Percentiles rank a stretch among this genome's conserved stretches.
These are phyloP conservation scores for Cavia porcellus DNA, from an alignment of 2,113 vertebrate species.

Conservation along the genomic window DNA sequence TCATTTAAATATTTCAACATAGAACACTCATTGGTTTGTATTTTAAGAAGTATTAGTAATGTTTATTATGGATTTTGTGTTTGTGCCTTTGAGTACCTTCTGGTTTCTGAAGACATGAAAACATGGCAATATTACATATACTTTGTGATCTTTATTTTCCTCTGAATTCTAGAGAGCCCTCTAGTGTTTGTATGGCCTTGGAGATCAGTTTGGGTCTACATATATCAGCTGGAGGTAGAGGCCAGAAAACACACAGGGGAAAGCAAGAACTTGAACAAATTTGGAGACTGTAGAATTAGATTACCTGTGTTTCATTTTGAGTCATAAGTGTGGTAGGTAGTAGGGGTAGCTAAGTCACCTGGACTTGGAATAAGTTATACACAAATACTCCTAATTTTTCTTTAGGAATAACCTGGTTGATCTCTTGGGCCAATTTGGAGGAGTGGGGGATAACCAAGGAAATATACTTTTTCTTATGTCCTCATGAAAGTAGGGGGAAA, in stretches of 20 bases:
- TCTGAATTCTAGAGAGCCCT: not conserved
- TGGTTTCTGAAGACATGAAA: not conserved
- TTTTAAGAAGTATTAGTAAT: not conserved
- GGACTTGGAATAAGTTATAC: not conserved
- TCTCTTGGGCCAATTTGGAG: not conserved
- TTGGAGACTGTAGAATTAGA: not conserved
- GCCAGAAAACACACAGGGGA: not conserved
- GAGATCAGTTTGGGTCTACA: not conserved
- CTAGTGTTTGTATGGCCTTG: not conserved
- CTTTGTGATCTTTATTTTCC: slow-evolving; percentile 5
- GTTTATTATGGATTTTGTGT: not conserved
- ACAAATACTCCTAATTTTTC: not conserved
- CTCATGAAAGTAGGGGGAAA: slow-evolving; percentile 8
- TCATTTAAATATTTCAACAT: not conserved
- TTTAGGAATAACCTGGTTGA: not conserved
- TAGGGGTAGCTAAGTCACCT: not conserved
- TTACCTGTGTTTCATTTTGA: not conserved
- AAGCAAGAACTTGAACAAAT: slow-evolving; percentile 4
- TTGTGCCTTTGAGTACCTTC: slow-evolving; percentile 6
- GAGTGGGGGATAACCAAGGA: not conserved
- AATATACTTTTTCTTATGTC: not conserved
- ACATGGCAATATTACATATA: not conserved
- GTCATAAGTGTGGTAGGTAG: not conserved
- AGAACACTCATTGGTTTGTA: slow-evolving; percentile 17
- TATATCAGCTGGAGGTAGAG: not conserved